Conservation (phyloP, 2,888 invertebrate species). For the Agonopterix alstromeriana region DNA sequence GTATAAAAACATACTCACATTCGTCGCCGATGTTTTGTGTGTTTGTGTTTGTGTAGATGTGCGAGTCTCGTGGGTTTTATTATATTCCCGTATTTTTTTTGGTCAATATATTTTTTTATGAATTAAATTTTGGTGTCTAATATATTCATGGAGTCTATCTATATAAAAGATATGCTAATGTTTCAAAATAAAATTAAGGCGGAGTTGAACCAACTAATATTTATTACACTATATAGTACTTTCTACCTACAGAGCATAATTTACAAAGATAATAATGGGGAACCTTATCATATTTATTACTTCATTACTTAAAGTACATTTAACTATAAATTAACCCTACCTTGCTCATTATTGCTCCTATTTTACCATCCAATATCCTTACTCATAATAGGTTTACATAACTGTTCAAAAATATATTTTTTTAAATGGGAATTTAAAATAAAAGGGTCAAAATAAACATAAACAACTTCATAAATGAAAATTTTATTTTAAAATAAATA, state of each 20-base stretch:
- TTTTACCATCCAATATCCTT: background rate
- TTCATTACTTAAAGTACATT: conserved; percentile 10
- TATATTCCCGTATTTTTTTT: too few relatives aligned
- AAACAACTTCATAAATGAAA: conserved; percentile 25
- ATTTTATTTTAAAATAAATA: conserved; percentile 46
- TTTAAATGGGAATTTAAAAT: conserved; percentile 5
- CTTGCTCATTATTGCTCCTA: background rate
- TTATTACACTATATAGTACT: background rate
- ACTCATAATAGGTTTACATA: background rate
- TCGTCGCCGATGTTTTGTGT: conserved; percentile 48
- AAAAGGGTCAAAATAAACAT: conserved; percentile 22
- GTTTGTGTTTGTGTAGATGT: conserved; percentile 38
- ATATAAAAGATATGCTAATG: background rate
- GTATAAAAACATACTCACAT: conserved; percentile 53
- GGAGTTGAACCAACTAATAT: background rate
- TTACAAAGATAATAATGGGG: too few relatives aligned
- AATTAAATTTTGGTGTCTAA: too few relatives aligned
- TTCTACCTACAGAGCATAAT: too few relatives aligned
- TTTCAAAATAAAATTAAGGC: background rate
- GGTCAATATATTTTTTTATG: too few relatives aligned
- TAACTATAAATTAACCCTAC: background rate
- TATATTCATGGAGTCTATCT: too few relatives aligned
- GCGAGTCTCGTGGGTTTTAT: conserved; percentile 48
- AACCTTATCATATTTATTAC: background rate
- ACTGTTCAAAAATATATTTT: background rate